Evolutionary conservation across 2,888 invertebrate species (phyloP), one percentile per base, ranked within the genome.

Genomic region (Pristionchus fissidentatus): DNA sequence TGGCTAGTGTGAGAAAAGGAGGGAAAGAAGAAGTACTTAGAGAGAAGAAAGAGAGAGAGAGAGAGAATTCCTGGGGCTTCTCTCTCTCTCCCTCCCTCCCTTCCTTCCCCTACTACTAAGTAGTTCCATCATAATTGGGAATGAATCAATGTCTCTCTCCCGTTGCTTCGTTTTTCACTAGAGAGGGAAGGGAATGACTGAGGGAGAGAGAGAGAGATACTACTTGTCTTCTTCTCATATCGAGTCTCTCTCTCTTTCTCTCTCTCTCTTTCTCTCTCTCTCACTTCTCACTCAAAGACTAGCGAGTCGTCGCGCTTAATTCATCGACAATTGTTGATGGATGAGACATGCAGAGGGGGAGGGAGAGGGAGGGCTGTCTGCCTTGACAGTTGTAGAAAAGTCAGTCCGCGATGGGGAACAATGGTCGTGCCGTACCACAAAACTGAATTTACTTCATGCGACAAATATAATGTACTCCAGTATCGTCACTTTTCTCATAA

Each of bases 131-230:
- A 66, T 66, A 66, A 66, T 66, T 66, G 66, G 66, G 66, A 60
- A 66, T 66, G 66, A 66, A 66, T 66, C 62, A 62, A 62, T 62
- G n/a, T n/a, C n/a, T n/a, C n/a, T n/a, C n/a, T n/a, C n/a, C n/a
- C n/a, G n/a, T n/a, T n/a, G n/a, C n/a, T n/a, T n/a, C n/a, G n/a
- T n/a, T n/a, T n/a, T n/a, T n/a, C n/a, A n/a, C n/a, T n/a, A n/a
- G n/a, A n/a, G n/a, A n/a, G n/a, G n/a, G n/a, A n/a, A n/a, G n/a
- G n/a, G n/a, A n/a, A n/a, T n/a, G n/a, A n/a, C 62, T 62, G 13
- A 38, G 19, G 22, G 66, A 66, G 66, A n/a, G 38, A 19, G 57
- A 70, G n/a, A 22, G 19, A 19, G 5, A 46, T 46, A 22, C 41
- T 73, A 73, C 46, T 75, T 75, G 49, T n/a, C 49, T 75, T 75